Conservation (phyloP, 2,797 vertebrate species). For the Gambusia yucatana region DNA sequence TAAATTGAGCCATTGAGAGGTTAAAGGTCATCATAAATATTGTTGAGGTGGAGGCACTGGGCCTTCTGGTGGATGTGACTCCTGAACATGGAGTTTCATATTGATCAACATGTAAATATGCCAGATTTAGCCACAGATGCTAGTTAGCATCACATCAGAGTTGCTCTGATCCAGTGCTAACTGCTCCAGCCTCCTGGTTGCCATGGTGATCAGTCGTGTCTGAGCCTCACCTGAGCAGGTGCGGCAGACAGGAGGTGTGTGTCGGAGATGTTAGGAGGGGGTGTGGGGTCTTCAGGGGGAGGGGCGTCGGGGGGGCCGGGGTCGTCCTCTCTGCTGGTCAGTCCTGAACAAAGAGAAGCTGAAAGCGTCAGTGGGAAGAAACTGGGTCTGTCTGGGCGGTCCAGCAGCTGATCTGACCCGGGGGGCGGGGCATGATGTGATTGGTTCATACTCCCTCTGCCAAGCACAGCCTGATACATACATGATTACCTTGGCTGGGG, state of each 20-base stretch:
- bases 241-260: constrained; percentile 37
- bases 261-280: constrained; percentile 75
- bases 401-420: background rate
- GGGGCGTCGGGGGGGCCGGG: constrained; percentile 73
- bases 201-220: constrained; percentile 8
- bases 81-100: background rate
- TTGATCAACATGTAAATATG: too few relatives aligned
- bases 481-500: constrained; percentile 98
- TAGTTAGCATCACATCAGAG: too few relatives aligned
- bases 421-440: background rate
- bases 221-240: constrained; percentile 46
- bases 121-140: too few relatives aligned
- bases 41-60: background rate
- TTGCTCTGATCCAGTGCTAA: background rate
- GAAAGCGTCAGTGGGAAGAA: background rate
- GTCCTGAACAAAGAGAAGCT: constrained; percentile 78
- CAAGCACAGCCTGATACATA: constrained; percentile 85
- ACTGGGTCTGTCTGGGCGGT: background rate
- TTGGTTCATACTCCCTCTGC: constrained; percentile 7
- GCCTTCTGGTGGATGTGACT: background rate
- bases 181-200: background rate
- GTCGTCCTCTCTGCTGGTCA: constrained; percentile 84
- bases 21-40: background rate
- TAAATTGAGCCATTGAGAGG: background rate
- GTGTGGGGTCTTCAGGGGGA: constrained; percentile 82